Evolutionary conservation across 2,113 vertebrate species (phyloP).

Genomic region (Cynoglossus semilaevis): DNA sequence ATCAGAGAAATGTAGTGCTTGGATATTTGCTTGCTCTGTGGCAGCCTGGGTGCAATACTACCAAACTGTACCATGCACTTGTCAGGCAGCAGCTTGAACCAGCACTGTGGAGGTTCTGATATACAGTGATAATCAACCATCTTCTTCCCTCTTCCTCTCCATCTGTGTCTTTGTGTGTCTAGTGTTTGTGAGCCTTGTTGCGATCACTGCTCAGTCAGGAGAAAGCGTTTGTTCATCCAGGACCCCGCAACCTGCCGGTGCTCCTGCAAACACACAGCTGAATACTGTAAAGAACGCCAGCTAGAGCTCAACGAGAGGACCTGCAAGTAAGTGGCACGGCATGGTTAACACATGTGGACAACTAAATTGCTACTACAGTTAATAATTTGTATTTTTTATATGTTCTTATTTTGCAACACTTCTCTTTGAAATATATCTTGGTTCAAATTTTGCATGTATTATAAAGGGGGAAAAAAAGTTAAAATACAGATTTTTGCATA

Average conservation of each 20-base stretch:
- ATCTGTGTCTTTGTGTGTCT: conserved; percentile 82
- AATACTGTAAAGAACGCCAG: conserved; percentile 94
- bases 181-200: conserved; percentile 90
- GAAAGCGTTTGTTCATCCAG: conserved; percentile 94
- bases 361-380: no score
- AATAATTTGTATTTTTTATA: no score
- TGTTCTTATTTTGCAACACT: no score
- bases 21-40: conserved; percentile 36
- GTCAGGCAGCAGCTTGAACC: conserved; percentile 13
- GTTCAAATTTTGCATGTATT: no score
- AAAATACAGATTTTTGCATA: no score
- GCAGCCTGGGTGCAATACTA: conserved; percentile 40
- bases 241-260: conserved; percentile 95
- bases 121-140: conserved; percentile 49
- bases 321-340: conserved; percentile 88
- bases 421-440: no score
- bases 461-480: no score
- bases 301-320: conserved; percentile 99
- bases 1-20: conserved; percentile 35
- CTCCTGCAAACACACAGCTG: conserved; percentile 97
- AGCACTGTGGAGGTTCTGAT: conserved; percentile 24
- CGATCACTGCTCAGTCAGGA: conserved; percentile 92
- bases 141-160: conserved; percentile 48
- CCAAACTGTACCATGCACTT: conserved; percentile 42
- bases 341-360: neutral